Percentiles rank a stretch among this genome's conserved stretches.
Conservation (phyloP, 2,888 invertebrate genomes). For the Scaptodrosophila latifasciaeformis region DNA sequence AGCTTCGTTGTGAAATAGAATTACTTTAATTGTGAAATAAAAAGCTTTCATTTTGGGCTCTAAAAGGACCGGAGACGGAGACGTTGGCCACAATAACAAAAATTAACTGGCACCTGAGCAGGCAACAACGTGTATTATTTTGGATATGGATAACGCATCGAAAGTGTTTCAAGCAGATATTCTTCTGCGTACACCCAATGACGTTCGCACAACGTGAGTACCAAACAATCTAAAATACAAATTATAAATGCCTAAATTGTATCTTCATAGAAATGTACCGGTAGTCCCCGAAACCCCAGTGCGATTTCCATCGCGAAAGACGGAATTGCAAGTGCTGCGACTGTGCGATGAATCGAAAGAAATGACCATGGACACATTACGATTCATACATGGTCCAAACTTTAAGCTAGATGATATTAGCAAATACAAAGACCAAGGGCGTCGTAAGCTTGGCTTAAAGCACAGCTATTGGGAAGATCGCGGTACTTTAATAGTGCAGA, state of each 20-base stretch:
- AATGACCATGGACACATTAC: constrained; percentile 83
- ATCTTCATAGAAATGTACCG: constrained; percentile 70
- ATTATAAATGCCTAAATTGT: no score
- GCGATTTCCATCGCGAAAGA: constrained; percentile 81
- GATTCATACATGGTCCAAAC: constrained; percentile 84
- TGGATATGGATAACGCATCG: constrained; percentile 78
- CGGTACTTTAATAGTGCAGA: constrained; percentile 83
- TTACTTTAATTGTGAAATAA: constrained; percentile 12
- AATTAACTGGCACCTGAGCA: no score
- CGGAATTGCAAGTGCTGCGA: constrained; percentile 84
- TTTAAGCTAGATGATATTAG: constrained; percentile 78
- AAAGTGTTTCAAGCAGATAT: constrained; percentile 80
- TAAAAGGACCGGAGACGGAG: no score
- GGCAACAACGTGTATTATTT: no score
- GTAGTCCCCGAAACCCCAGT: no score
- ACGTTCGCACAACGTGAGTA: constrained; percentile 77
- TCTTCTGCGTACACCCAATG: constrained; percentile 79
- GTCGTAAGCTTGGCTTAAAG: constrained; percentile 79
- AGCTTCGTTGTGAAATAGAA: no score
- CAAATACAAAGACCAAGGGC: constrained; percentile 80
- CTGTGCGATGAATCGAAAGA: constrained; percentile 83
- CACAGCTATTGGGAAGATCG: constrained; percentile 86
- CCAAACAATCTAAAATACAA: background rate
- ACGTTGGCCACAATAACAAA: no score
- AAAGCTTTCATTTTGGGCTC: no score